A percentile compares a stretch with the other conserved stretches of the same genome.
phyloP scores from a whole-genome alignment of 2,888 invertebrate genomes.

The Xanthia togata region DNA sequence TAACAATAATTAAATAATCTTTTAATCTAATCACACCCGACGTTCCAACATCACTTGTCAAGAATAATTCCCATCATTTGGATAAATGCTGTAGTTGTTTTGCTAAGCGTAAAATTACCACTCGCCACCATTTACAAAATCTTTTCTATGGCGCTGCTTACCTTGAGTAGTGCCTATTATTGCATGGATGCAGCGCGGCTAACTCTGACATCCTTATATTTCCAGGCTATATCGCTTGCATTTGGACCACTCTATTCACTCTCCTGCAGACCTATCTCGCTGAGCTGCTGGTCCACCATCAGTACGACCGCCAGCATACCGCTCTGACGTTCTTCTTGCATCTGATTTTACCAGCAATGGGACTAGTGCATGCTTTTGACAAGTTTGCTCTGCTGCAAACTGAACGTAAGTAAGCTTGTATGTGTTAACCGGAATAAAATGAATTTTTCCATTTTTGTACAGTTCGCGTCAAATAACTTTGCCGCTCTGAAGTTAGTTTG shows the following conservation, averaged over 20 bases:
- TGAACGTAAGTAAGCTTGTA: conserved; percentile 74
- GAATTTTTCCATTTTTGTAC: no score
- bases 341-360: conserved; percentile 80
- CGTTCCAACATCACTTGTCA: no score
- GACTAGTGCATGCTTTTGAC: conserved; percentile 82
- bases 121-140: not conserved
- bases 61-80: not conserved
- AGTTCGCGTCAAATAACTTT: no score
- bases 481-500: no score
- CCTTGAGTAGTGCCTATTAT: not conserved
- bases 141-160: not conserved
- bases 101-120: no score
- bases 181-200: not conserved
- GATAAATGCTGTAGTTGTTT: not conserved
- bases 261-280: conserved; percentile 82
- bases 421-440: not conserved
- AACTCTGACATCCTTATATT: conserved; percentile 18
- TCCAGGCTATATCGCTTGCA: conserved; percentile 78
- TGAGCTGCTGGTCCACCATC: conserved; percentile 81
- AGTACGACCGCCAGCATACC: conserved; percentile 73
- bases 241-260: conserved; percentile 81
- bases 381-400: conserved; percentile 83
- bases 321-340: conserved; percentile 76
- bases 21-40: no score
- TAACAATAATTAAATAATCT: no score